Base-by-base conservation (phyloP, 2,113 vertebrate genomes). In the Brachirus orientalis region DNA sequence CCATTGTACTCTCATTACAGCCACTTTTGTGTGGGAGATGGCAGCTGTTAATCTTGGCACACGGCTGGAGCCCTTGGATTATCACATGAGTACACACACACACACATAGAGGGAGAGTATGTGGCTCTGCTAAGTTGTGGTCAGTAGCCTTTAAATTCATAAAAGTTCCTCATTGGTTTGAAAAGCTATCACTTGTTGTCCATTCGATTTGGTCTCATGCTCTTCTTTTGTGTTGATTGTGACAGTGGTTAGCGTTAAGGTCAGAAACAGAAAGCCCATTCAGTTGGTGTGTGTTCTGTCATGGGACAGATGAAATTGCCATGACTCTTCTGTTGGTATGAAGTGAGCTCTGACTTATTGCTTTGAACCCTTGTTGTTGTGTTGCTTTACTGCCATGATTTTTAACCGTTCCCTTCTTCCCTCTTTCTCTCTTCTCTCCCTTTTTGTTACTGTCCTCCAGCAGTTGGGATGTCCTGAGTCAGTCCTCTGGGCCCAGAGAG, bases 401-500 rank as follows among this genome's bases (percentile, higher is more conserved):
- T 75, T 20, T 69, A 56, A 71, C n/a, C 28, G 16, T 16, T 53
- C 35, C 2, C 65, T 17, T 33, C 48, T 18, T 10, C 14, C 36
- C 22, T 6, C 28, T 28, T 28, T 28, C 28, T 28, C 28, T 4
- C 28, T 6, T 28, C 3, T n/a, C 18, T 36, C 7, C 46, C 10
- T 19, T n/a, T 71, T 18, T 68, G 10, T 72, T 16, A 72, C 28
- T 78, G 6, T 77, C 43, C 20, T 73, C 75, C 84, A 80, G 7
- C 69, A 97, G 96, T 62, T 85, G 75, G 88, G 89, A 95, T 93
- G 93, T 94, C 92, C 88, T 92, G 92, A 96, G 82, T 85, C 76
- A 80, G 68, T 69, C 76, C 54, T 60, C 18, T 17, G 74, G 82
- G 46, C 60, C 22, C 61, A 88, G 85, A 89, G 89, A 89, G 84